Conservation (phyloP, 1,140 invertebrate species). For the Bombus turneri region DNA sequence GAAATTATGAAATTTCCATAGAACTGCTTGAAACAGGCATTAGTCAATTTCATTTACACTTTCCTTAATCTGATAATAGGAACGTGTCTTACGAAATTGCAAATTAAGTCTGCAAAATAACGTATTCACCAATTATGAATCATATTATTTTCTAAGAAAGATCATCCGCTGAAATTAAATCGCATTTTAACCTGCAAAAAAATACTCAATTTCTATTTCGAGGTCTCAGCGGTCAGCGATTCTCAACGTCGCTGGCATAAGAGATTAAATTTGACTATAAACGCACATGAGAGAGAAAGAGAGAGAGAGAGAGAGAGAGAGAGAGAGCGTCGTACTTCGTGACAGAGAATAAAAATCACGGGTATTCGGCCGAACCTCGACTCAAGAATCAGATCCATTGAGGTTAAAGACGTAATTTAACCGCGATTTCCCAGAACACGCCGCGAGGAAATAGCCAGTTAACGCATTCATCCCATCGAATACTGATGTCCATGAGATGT, state of each 20-base stretch:
- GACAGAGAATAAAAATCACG: slow-evolving; percentile 5
- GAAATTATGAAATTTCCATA: slow-evolving; percentile 19
- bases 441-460: slow-evolving; percentile 34
- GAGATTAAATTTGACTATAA: not conserved
- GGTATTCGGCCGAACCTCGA: slow-evolving; percentile 6
- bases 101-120: not conserved
- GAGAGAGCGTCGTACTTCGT: not conserved
- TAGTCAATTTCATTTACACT: not conserved
- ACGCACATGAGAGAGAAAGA: not conserved
- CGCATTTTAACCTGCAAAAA: not conserved
- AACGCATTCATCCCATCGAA: not conserved
- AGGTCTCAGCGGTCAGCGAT: not conserved
- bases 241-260: not conserved
- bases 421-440: slow-evolving; percentile 35
- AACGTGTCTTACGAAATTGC: not conserved
- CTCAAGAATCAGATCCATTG: slow-evolving; percentile 4
- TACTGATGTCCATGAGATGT: not conserved
- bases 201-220: not conserved
- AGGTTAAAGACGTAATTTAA: slow-evolving; percentile 30
- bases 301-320: not conserved
- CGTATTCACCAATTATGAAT: not conserved
- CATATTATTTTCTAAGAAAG: not conserved
- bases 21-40: not conserved
- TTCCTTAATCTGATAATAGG: not conserved
- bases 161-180: no score